A percentile compares a stretch with the other conserved stretches of the same genome.
Conservation (phyloP, 2,797 vertebrate species). For the Falco berigora region DNA sequence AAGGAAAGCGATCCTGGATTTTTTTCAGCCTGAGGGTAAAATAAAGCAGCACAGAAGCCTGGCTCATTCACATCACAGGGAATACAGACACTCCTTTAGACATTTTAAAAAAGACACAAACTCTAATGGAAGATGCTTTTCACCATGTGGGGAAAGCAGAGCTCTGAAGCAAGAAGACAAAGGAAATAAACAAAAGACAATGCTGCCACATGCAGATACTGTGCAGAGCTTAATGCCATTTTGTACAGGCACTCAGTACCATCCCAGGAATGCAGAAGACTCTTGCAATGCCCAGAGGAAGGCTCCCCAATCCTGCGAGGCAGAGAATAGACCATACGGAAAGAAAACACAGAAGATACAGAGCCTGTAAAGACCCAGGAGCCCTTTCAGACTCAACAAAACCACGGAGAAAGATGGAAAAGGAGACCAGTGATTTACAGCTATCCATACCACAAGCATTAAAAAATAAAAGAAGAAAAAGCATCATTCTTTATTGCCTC, state of each 20-base stretch:
- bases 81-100: not conserved
- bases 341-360: not conserved
- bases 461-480: not conserved
- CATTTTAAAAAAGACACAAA: not conserved
- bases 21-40: not conserved
- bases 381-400: not conserved
- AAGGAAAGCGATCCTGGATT: not conserved
- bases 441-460: not conserved
- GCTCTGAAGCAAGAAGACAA: not conserved
- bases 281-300: not conserved
- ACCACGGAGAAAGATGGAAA: not conserved
- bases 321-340: not conserved
- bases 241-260: not conserved
- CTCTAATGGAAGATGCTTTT: not conserved
- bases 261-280: not conserved
- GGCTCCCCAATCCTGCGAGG: accelerated
- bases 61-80: not conserved
- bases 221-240: not conserved
- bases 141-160: not conserved
- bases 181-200: not conserved
- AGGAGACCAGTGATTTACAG: not conserved
- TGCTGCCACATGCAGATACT: not conserved
- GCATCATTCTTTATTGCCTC: not conserved
- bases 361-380: not conserved
- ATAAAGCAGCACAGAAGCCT: not conserved